A percentile compares a stretch with the other conserved stretches of the same genome.
Evolutionary conservation across 2,888 invertebrate genomes (phyloP).

Genomic region (Drosophila antonietae): DNA sequence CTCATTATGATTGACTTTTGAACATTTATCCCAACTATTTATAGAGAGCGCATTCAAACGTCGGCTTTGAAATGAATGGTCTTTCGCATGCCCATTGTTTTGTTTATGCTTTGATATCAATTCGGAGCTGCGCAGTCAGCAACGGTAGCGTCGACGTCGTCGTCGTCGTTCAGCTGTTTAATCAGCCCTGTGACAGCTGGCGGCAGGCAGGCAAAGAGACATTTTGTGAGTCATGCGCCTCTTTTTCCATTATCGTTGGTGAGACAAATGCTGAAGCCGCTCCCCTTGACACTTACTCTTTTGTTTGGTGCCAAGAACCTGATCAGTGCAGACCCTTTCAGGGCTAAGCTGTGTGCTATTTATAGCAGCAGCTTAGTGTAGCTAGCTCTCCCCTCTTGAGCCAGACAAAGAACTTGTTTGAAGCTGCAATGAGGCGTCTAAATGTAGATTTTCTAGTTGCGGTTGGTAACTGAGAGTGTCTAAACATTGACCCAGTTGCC

Average conservation of each 20-base stretch:
- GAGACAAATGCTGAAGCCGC: conserved; percentile 21
- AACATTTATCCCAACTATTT: background rate
- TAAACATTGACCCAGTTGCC: conserved; percentile 64
- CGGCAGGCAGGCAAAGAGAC: conserved; percentile 16
- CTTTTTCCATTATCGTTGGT: conserved; percentile 43
- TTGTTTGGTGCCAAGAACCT: conserved; percentile 45
- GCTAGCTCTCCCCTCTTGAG: conserved; percentile 1
- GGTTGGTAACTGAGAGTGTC: conserved; percentile 1
- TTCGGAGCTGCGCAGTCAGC: conserved; percentile 28
- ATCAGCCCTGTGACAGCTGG: conserved; percentile 45
- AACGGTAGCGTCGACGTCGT: conserved; percentile 22
- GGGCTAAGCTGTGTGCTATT: conserved; percentile 33
- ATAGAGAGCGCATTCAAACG: conserved; percentile 2
- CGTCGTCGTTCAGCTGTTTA: conserved; percentile 57
- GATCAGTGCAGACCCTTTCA: conserved; percentile 45
- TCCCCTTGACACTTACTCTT: background rate
- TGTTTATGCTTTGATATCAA: conserved; percentile 51
- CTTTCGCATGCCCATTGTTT: conserved; percentile 32
- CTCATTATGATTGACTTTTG: background rate
- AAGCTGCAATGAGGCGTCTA: conserved; percentile 15
- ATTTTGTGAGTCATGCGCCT: conserved; percentile 49
- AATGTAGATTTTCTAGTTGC: conserved; percentile 27
- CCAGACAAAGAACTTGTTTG: conserved; percentile 56
- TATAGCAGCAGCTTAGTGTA: conserved; percentile 14
- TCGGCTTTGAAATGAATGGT: background rate